phyloP scores from a whole-genome alignment of 1,140 invertebrate genomes.

The Microplitis mediator region DNA sequence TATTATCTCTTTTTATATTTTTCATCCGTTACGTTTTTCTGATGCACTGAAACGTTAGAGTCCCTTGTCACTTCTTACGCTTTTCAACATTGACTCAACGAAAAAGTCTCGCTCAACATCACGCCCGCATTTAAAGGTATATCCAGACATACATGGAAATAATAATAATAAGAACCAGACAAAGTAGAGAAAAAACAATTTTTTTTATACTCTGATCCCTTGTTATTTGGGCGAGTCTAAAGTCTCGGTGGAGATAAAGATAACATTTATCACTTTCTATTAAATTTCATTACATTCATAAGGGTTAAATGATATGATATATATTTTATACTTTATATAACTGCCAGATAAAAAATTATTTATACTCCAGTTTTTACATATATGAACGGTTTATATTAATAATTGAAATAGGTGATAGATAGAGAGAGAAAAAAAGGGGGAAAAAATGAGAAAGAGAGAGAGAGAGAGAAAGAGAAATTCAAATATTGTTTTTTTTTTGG shows the following conservation, averaged over 20 bases:
- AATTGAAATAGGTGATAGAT: too few relatives aligned
- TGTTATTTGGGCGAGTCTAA: slow-evolving; percentile 18
- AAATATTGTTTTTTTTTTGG: too few relatives aligned
- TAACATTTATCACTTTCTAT: slow-evolving; percentile 31
- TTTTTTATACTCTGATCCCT: slow-evolving; percentile 20
- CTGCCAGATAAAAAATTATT: slow-evolving; percentile 9
- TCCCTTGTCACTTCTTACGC: slow-evolving; percentile 19
- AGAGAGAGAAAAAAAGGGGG: too few relatives aligned
- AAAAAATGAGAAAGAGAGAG: too few relatives aligned
- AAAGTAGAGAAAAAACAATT: neutral
- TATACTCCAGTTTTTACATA: neutral
- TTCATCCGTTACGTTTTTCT: slow-evolving; percentile 7
- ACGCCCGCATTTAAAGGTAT: slow-evolving; percentile 24
- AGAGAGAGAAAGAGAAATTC: too few relatives aligned
- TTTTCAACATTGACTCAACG: slow-evolving; percentile 25
- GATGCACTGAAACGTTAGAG: slow-evolving; percentile 14
- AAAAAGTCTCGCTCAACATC: slow-evolving; percentile 30
- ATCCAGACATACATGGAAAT: neutral
- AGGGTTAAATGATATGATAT: slow-evolving; percentile 20
- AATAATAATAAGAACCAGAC: neutral
- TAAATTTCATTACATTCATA: slow-evolving; percentile 12
- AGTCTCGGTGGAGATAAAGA: slow-evolving; percentile 24
- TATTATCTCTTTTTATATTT: slow-evolving; percentile 1
- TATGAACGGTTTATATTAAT: neutral
- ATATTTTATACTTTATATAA: neutral